Conservation (phyloP, 2,113 vertebrate species). For the Semnopithecus entellus region DNA sequence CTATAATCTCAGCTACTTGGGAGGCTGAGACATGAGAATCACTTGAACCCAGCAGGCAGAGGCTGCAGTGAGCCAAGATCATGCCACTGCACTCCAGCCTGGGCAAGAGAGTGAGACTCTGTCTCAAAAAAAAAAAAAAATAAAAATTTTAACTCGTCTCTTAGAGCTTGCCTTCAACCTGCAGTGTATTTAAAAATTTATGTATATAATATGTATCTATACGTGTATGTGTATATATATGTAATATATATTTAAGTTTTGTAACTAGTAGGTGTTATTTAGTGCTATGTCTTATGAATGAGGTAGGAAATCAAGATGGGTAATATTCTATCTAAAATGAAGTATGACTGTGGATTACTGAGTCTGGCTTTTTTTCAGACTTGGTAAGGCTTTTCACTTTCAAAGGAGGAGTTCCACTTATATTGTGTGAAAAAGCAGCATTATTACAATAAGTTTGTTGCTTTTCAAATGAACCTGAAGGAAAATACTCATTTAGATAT, state of each 20-base stretch:
- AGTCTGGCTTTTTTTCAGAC: neutral
- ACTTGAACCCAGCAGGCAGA: neutral
- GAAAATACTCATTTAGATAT: neutral
- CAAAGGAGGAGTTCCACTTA: neutral
- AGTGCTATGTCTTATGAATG: neutral
- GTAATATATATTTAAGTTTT: constrained; percentile 14
- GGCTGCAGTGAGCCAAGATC: neutral
- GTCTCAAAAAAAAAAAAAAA: neutral
- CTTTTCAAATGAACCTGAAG: neutral
- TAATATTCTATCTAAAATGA: neutral
- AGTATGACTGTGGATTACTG: neutral
- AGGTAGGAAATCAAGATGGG: neutral
- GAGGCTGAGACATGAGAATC: neutral
- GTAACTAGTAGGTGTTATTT: constrained; percentile 21
- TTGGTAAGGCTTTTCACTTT: neutral
- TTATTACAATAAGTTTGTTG: neutral
- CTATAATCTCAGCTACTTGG: neutral
- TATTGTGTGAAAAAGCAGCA: neutral
- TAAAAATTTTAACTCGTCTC: neutral
- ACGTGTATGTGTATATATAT: neutral
- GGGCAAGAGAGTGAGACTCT: neutral
- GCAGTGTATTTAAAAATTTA: neutral
- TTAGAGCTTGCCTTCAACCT: neutral
- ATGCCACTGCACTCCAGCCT: neutral
- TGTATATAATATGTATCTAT: neutral